phyloP scores from a whole-genome alignment of 2,113 vertebrate species.

The Hemiprocne comata region DNA sequence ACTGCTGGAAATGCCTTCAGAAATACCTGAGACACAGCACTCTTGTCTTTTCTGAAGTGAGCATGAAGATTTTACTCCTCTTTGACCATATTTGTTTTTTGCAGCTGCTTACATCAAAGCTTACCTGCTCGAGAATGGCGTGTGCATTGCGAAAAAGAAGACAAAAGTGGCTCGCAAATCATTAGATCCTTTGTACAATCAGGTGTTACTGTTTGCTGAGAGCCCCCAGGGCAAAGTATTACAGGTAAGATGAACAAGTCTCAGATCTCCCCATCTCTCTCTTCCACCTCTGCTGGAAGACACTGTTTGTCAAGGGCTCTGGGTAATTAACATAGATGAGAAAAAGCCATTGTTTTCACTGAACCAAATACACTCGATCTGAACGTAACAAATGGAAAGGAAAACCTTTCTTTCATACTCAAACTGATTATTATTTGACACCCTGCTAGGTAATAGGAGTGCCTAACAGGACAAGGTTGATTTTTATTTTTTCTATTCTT shows the following conservation, averaged over 20 bases:
- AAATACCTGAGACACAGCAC: background rate
- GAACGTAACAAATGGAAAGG: background rate
- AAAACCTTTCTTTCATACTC: background rate
- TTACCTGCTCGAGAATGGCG: slow-evolving; percentile 94
- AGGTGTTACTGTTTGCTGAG: slow-evolving; percentile 94
- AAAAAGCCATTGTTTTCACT: background rate
- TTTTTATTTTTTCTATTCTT: background rate
- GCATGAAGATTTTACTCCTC: background rate
- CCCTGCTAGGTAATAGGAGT: background rate
- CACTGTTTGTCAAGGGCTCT: background rate
- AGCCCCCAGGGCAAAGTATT: slow-evolving; percentile 96
- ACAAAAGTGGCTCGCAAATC: slow-evolving; percentile 97
- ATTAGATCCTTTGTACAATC: slow-evolving; percentile 95
- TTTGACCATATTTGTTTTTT: slow-evolving; percentile 24
- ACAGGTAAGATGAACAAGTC: slow-evolving; percentile 82
- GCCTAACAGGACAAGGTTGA: background rate
- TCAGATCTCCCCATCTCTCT: background rate
- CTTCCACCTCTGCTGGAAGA: background rate
- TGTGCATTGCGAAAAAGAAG: slow-evolving; percentile 97
- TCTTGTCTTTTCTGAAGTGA: background rate
- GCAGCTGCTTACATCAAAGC: slow-evolving; percentile 98
- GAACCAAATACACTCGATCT: background rate
- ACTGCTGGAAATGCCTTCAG: background rate
- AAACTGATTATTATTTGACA: background rate
- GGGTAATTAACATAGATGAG: background rate